Base-by-base conservation (phyloP, 2,888 invertebrate species). In the Capitulum mitella region DNA sequence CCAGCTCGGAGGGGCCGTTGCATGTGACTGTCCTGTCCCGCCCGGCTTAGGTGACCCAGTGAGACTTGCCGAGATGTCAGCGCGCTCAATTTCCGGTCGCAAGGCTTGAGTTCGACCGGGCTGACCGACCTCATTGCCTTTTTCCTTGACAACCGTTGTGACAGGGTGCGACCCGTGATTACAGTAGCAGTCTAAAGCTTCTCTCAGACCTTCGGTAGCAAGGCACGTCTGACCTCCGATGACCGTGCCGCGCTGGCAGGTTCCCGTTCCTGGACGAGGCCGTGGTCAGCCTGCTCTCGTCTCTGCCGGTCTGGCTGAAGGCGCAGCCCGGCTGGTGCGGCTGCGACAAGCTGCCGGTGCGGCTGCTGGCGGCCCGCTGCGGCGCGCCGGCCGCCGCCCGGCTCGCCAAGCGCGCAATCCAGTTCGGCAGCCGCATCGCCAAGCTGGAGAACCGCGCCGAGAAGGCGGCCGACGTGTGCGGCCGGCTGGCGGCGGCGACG, bases 341-440 rank as follows among this genome's bases (percentile, higher is more conserved):
- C 78, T 98, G 98, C n/a, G 98, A 99, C 84, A 99, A 99, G 86
- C 87, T 97, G 78, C 87, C 98, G 77, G 87, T 98, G 74, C 89
- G 98, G 82, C 79, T 85, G 34, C 82, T 85, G 80, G 87, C 87
- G 16, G 64, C 81, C 22, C 82, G 84, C 58, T 82, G 87, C 3
- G 86, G 86, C 2, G 83, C 87, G 22, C 51, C 74, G n/a, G 74
- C 80, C 3, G 82, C 84, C 8, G 84, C 85, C 14, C 85, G 86
- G 74, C 89, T 94, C 77, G 94, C 94, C 74, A 99, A 99, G 86
- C 87, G 96, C 85, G 99, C 98, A 0, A 90, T 99, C 83, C 99
- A 99, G 85, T 99, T 99, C 88, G 99, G 99, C 22, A 95, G 96
- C 0, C 89, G 95, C 84, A 97, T 99, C 84, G 98, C 89, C 8